phyloP scores from a whole-genome alignment of 2,888 invertebrate genomes.

The Drosophila niveifrons region DNA sequence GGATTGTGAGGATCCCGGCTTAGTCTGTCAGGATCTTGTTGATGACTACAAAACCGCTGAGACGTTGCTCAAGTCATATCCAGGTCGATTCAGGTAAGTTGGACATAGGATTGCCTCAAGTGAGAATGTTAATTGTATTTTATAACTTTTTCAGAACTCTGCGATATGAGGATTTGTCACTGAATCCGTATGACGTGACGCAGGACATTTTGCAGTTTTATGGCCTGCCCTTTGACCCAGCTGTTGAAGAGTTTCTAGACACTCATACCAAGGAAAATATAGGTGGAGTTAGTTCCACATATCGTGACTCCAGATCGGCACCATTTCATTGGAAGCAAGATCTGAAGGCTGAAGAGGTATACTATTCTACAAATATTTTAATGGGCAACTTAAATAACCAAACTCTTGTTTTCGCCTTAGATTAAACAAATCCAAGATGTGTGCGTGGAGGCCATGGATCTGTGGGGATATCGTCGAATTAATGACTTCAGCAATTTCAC shows the following conservation, averaged over 20 bases:
- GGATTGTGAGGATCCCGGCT: constrained; percentile 92
- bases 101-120: not conserved
- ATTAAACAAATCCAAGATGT: constrained; percentile 87
- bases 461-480: constrained; percentile 93
- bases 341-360: constrained; percentile 90
- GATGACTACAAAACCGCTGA: constrained; percentile 92
- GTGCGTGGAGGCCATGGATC: constrained; percentile 92
- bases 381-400: not conserved
- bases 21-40: constrained; percentile 93
- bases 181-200: constrained; percentile 90
- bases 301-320: constrained; percentile 93
- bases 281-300: constrained; percentile 94
- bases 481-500: constrained; percentile 87
- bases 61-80: constrained; percentile 89
- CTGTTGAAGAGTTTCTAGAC: constrained; percentile 91
- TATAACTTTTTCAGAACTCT: constrained; percentile 88
- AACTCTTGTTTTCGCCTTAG: constrained; percentile 46
- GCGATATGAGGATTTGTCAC: constrained; percentile 93
- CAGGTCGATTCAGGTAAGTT: constrained; percentile 90
- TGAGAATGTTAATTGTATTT: not conserved
- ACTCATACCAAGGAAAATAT: constrained; percentile 92
- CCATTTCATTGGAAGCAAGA: constrained; percentile 95
- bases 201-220: constrained; percentile 91
- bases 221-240: constrained; percentile 89
- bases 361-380: not conserved